Percentiles rank a stretch among this genome's conserved stretches.
Evolutionary conservation across 2,888 invertebrate genomes (phyloP).

Genomic region (Acrobasis consociella): DNA sequence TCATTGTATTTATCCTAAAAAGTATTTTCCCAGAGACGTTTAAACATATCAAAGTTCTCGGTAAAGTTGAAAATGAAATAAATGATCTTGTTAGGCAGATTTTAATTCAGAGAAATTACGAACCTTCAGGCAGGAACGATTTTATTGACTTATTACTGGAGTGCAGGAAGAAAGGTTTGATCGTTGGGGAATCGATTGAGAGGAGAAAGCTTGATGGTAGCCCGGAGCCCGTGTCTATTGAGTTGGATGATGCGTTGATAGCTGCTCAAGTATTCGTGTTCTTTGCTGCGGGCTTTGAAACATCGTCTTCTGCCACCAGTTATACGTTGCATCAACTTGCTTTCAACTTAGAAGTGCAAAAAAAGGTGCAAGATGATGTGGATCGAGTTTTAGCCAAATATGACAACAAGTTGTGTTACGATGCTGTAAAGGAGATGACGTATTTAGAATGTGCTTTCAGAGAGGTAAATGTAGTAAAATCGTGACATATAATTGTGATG

Average conservation of each 20-base stretch:
- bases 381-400: conserved; percentile 49
- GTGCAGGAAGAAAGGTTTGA: conserved; percentile 48
- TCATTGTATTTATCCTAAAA: conserved; percentile 35
- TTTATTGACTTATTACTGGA: conserved; percentile 58
- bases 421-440: conserved; percentile 57
- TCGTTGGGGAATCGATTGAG: conserved; percentile 54
- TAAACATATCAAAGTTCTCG: conserved; percentile 44
- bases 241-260: conserved; percentile 49
- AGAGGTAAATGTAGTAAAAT: conserved; percentile 35
- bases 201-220: conserved; percentile 47
- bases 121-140: conserved; percentile 54
- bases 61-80: conserved; percentile 46
- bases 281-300: conserved; percentile 62
- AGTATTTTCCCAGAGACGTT: conserved; percentile 48
- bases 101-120: conserved; percentile 50
- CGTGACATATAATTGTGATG: too few relatives aligned
- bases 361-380: conserved; percentile 51
- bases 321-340: conserved; percentile 61
- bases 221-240: conserved; percentile 41
- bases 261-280: conserved; percentile 58
- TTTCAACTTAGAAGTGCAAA: conserved; percentile 49
- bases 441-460: conserved; percentile 55
- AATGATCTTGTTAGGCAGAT: conserved; percentile 49
- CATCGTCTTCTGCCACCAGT: conserved; percentile 59
- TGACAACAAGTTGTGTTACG: conserved; percentile 50